Base-by-base conservation (phyloP, 2,113 vertebrate species). In the Hylia prasina region DNA sequence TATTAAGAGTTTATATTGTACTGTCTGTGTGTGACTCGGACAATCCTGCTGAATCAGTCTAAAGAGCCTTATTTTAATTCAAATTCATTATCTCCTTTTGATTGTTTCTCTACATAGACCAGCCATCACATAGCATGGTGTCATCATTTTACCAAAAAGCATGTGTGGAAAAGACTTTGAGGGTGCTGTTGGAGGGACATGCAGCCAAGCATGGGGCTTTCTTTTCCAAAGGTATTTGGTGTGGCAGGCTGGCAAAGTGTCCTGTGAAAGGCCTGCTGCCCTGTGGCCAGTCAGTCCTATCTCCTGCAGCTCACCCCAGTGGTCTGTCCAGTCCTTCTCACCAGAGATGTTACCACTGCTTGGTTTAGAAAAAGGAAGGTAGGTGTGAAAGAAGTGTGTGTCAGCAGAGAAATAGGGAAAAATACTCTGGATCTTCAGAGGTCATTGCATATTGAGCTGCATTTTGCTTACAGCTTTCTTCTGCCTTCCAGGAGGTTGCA, bases 111-210 rank as follows among this genome's bases (percentile, higher is more conserved):
- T 13, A 0, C 10, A 6, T 42, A 61, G 44, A 56, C 24, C 11
- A 66, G 20, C 33, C n/a, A 33, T 87, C 23, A 18, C 10, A 3
- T 31, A 72, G 15, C 10, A 5, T 19, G 9, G 27, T 45, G 50
- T 37, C 42, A 30, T 19, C 0, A 1, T 33, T 88, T 64, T 57
- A 50, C 25, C 2, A 2, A 58, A 81, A 63, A 42, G 18, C 3
- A 0, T 8, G 6, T 10, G 17, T 18, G 20, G 25, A 19, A 50
- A 50, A 47, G 47, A 18, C 35, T 63, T 39, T 15, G 0, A 1
- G 6, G 60, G 47, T 58, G n/a, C 50, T 61, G 4, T 27, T 65
- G 25, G 37, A 86, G 50, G 13, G 12, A 9, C 21, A 24, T 13
- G 35, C 30, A 48, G 56, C 31, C 0, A 0, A 48, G 23, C 9